Conservation (phyloP, 2,113 vertebrate genomes). For the Siniperca chuatsi region DNA sequence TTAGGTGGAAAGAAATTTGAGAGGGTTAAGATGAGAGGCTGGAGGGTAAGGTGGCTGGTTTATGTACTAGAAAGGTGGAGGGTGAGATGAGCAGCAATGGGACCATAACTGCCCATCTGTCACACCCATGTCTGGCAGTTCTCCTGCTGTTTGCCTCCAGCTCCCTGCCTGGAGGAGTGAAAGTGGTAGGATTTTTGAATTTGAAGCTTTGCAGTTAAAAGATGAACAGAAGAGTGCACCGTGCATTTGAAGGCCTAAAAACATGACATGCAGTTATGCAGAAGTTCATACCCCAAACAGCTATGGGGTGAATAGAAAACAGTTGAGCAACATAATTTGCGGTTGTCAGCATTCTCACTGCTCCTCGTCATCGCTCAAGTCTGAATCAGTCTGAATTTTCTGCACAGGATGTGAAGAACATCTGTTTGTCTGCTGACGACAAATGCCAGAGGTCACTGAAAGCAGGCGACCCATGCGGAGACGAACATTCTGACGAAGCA, state of each 20-base stretch:
- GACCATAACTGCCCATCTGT: constrained; percentile 1
- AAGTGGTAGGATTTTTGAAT: background rate
- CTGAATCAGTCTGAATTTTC: constrained; percentile 67
- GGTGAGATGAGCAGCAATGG: constrained; percentile 22
- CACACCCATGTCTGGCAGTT: constrained; percentile 29
- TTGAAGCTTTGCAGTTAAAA: background rate
- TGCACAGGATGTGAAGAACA: constrained; percentile 72
- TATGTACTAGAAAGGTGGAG: constrained; percentile 26
- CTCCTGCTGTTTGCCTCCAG: constrained; percentile 15
- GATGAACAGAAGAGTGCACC: background rate
- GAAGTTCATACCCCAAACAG: constrained; percentile 28
- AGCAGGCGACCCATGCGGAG: constrained; percentile 8
- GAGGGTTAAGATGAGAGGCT: constrained; percentile 19
- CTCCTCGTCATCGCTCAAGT: constrained; percentile 34
- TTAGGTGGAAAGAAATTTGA: constrained; percentile 21
- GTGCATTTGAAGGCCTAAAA: background rate
- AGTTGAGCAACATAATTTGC: constrained; percentile 58
- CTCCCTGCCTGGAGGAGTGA: background rate
- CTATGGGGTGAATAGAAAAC: background rate
- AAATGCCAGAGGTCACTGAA: constrained; percentile 43
- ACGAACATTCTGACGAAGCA: constrained; percentile 44
- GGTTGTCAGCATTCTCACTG: constrained; percentile 58
- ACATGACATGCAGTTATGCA: constrained; percentile 15
- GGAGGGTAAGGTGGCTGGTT: background rate
- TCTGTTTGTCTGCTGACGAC: constrained; percentile 52